Conservation (phyloP, 2,113 vertebrate species). For the Okapia johnstoni region DNA sequence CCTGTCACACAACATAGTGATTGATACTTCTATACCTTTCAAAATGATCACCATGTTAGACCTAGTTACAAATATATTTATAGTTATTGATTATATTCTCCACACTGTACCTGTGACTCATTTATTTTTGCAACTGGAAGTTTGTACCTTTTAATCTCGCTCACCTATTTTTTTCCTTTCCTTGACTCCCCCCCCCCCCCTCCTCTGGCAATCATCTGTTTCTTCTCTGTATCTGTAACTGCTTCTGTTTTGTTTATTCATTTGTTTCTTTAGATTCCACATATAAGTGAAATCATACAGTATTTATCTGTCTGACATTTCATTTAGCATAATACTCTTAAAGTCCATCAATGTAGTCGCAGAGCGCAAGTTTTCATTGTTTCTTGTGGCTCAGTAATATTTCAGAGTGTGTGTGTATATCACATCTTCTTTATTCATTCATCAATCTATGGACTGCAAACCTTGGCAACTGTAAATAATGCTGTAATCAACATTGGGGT, state of each 20-base stretch:
- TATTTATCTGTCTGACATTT: background rate
- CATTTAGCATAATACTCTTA: background rate
- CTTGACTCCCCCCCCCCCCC: background rate
- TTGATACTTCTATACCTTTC: background rate
- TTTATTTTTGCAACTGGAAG: background rate
- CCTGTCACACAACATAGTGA: background rate
- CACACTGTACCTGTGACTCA: too few relatives aligned
- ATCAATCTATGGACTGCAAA: background rate
- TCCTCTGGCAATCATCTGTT: background rate
- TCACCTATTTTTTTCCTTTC: background rate
- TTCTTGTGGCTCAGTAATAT: background rate
- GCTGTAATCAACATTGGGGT: background rate
- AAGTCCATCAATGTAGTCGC: background rate
- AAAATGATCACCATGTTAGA: background rate
- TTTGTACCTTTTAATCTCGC: background rate
- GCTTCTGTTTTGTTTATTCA: background rate
- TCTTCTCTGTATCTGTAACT: background rate
- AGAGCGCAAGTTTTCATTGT: background rate
- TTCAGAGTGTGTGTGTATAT: background rate
- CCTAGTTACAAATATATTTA: background rate
- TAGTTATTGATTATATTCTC: background rate
- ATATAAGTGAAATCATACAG: background rate
- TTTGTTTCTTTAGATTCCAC: background rate
- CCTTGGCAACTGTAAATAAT: background rate
- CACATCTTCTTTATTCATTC: background rate